Conservation (phyloP, 92 coral and sea anemone species). For the Porites cylindrica region DNA sequence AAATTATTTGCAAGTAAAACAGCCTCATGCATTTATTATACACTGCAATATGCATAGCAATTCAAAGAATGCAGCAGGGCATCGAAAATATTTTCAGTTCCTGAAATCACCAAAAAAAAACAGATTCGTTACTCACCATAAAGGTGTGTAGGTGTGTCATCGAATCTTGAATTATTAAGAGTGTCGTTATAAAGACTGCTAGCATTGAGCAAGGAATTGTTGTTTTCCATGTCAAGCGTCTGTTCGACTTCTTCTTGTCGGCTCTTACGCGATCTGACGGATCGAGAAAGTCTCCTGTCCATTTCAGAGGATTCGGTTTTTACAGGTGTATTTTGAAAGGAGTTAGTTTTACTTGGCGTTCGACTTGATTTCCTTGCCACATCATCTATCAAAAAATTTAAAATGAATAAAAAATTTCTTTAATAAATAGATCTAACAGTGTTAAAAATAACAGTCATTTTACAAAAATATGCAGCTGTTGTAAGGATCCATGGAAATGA, state of each 20-base stretch:
- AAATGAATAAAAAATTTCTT: too few relatives aligned
- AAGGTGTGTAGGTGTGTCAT: constrained; percentile 63
- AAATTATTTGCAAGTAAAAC: too few relatives aligned
- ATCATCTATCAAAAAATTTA: constrained; percentile 6
- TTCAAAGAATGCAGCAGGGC: too few relatives aligned
- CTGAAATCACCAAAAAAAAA: background rate
- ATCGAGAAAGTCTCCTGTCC: background rate
- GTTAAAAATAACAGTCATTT: too few relatives aligned
- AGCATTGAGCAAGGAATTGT: background rate
- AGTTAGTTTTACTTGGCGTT: background rate
- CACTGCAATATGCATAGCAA: too few relatives aligned
- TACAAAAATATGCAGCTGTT: background rate
- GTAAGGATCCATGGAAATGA: background rate
- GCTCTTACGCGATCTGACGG: background rate
- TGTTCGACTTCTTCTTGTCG: background rate
- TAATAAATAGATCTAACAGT: too few relatives aligned
- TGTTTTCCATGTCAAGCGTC: background rate
- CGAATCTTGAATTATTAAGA: constrained; percentile 25
- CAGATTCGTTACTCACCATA: constrained; percentile 48
- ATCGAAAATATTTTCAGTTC: too few relatives aligned
- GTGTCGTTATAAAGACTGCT: background rate
- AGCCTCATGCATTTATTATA: too few relatives aligned
- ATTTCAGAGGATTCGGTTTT: constrained; percentile 14
- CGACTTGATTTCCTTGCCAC: background rate
- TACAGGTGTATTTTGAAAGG: constrained; percentile 23